phyloP scores from a whole-genome alignment of 2,888 invertebrate genomes.

The Idaea dimidiata region DNA sequence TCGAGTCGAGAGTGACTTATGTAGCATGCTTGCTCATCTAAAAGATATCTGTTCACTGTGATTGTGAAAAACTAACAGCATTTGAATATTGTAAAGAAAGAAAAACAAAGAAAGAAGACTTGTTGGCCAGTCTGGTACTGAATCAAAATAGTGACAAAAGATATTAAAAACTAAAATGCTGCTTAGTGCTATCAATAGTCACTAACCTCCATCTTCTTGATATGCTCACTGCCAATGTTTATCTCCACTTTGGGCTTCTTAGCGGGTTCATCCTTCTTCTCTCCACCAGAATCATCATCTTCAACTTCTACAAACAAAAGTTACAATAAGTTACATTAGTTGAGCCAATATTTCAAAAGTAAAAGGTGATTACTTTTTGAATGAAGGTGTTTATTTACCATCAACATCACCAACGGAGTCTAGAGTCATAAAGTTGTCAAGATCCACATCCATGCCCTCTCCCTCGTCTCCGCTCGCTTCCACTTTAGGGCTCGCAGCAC shows the following conservation, averaged over 20 bases:
- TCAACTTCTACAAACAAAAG: slow-evolving; percentile 66
- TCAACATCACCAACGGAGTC: slow-evolving; percentile 93
- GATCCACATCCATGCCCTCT: slow-evolving; percentile 86
- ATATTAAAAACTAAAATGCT: too few species aligned
- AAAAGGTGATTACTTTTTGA: slow-evolving; percentile 11
- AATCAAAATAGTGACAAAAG: too few species aligned
- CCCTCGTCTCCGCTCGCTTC: slow-evolving; percentile 85
- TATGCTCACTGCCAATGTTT: slow-evolving; percentile 88
- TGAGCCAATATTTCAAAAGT: neutral
- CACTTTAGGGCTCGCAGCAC: slow-evolving; percentile 74
- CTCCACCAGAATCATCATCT: slow-evolving; percentile 80
- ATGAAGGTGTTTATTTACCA: slow-evolving; percentile 64
- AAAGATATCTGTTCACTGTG: too few species aligned
- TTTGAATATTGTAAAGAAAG: too few species aligned
- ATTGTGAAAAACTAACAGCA: too few species aligned
- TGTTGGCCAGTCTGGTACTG: too few species aligned
- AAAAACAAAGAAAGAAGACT: too few species aligned
- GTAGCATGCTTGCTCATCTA: too few species aligned
- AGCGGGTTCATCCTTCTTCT: slow-evolving; percentile 78
- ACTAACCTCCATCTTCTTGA: slow-evolving; percentile 86
- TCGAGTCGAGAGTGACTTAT: too few species aligned
- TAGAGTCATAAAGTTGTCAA: slow-evolving; percentile 93
- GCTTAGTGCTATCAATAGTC: too few species aligned
- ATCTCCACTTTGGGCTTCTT: slow-evolving; percentile 84
- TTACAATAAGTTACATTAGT: neutral